Base-by-base conservation (phyloP, 2,797 vertebrate genomes). In the Peromyscus aztecus region DNA sequence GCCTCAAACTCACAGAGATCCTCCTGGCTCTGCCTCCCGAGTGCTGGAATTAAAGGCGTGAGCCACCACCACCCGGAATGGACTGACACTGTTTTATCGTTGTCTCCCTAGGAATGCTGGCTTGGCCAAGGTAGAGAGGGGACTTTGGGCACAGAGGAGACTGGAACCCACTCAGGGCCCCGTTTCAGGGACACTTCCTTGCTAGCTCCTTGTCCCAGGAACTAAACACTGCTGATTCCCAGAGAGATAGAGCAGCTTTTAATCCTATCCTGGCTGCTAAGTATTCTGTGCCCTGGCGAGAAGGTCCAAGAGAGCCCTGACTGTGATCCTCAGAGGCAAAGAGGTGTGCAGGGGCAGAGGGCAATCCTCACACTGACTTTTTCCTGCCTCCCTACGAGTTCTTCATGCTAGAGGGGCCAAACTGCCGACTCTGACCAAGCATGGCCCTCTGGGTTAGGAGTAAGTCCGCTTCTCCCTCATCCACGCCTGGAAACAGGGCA, bases 231-330 rank as follows among this genome's bases (percentile, higher is more conserved):
- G 16, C 34, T 2, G n/a, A 34, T 67, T 90, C 49, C n/a, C 24
- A 27, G 24, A 69, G 40, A 94, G 77, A 65, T 55, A 96, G 37
- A 46, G 82, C 34, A 65, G 63, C 52, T 40, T 55, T 84, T 46
- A 59, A 59, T n/a, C 27, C 49, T 82, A 16, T 1, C 19, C 77
- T 46, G 40, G 11, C 34, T 57, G 27, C 63, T 17, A 16, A 40
- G 31, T 5, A 14, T 46, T 1, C 3, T 49, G 52, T 49, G 75
- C 8, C n/a, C 34, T 14, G 49, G 8, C 1, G 0, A 27, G 27
- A 13, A 46, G 7, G 46, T 34, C 29, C 19, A 16, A 0, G 9
- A 27, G 31, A 52, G 29, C 23, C 12, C 40, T 1, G 8, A 9
- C 57, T 4, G 0, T 14, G 63, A 21, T 59, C 34, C 46, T 65